Percentiles rank a stretch among this genome's conserved stretches.
These are phyloP conservation scores for Acheta domesticus DNA, from an alignment of 2,888 invertebrate species.

Conservation along the genomic window DNA sequence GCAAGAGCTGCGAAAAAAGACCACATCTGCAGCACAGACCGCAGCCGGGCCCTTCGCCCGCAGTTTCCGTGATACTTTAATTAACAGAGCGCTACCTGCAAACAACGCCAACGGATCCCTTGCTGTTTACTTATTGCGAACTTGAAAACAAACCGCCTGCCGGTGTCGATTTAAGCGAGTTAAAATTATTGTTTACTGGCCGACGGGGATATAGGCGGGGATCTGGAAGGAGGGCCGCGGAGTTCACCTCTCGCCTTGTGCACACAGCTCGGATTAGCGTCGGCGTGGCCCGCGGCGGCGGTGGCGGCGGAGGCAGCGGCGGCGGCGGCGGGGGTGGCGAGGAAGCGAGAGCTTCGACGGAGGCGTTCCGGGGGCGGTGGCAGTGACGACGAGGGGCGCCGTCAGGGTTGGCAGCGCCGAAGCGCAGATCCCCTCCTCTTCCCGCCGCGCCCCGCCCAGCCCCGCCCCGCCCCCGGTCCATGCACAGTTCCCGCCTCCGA, in stretches of 20 bases:
- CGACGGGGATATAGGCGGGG: not conserved
- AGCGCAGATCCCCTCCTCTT: no score
- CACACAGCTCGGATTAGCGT: not conserved
- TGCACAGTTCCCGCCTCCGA: no score
- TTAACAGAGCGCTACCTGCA: constrained; percentile 4
- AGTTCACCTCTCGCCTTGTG: not conserved
- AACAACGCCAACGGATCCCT: not conserved
- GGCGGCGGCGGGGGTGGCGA: not conserved
- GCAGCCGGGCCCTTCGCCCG: not conserved
- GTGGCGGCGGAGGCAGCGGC: not conserved
- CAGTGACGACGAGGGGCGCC: no score
- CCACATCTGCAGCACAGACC: no score
- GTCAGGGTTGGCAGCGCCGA: no score
- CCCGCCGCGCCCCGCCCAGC: not conserved
- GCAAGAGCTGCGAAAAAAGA: no score
- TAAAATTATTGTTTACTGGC: constrained; percentile 11
- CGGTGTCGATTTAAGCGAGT: constrained; percentile 1
- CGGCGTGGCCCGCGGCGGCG: not conserved
- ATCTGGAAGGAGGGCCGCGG: not conserved
- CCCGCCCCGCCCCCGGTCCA: not conserved
- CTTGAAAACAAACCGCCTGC: not conserved
- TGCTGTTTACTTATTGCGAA: constrained; percentile 6
- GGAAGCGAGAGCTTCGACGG: not conserved
- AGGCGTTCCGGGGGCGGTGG: not conserved
- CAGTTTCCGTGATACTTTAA: constrained; percentile 18